Base-by-base conservation (phyloP, 2,888 invertebrate genomes). In the Drosophila nigritarsus region DNA sequence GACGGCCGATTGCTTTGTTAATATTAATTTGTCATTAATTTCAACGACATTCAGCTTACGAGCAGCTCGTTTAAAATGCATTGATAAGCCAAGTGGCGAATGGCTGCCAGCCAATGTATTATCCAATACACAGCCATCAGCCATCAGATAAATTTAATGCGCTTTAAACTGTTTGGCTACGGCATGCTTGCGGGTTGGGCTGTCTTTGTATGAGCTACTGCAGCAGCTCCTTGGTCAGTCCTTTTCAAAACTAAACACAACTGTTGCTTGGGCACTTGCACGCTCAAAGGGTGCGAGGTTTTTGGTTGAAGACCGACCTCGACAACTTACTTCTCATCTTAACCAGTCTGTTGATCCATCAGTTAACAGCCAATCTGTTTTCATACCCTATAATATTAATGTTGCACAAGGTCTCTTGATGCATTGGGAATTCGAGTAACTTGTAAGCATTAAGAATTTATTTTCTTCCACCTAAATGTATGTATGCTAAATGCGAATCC, bases 21-120 rank as follows among this genome's bases (percentile, higher is more conserved):
- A 90, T 90, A 87, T 87, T 87, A 87, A 87, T 90, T 87, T 87
- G 83, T 78, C 90, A 87, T 87, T 87, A 86, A 88, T 79, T 81
- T 83, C 63, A 67, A 70, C 76, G 65, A 78, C 76, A 68, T 56
- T 54, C 63, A 66, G 82, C 85, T 85, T 82, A 87, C 80, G 68
- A 82, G 83, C 71, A 61, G 65, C 83, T 89, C 88, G 88, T 83
- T 87, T 88, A 85, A 89, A 87, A 86, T 87, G 86, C 90, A 85
- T 89, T 87, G 85, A 85, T 85, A 89, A 89, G 80, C 73, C 89
- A 85, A 85, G 85, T 82, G 84, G 78, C 59, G 20, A 42, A 42
- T 61, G 45, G 45, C 30, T 65, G 62, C 15, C 63, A 67, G 73
- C 66, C 68, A 71, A 71, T 70, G 20, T 88, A 61, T 49, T 55